Evolutionary conservation across 2,888 invertebrate genomes (phyloP), one percentile per base, ranked within the genome.

Genomic region (Platerodrilus igneus): DNA sequence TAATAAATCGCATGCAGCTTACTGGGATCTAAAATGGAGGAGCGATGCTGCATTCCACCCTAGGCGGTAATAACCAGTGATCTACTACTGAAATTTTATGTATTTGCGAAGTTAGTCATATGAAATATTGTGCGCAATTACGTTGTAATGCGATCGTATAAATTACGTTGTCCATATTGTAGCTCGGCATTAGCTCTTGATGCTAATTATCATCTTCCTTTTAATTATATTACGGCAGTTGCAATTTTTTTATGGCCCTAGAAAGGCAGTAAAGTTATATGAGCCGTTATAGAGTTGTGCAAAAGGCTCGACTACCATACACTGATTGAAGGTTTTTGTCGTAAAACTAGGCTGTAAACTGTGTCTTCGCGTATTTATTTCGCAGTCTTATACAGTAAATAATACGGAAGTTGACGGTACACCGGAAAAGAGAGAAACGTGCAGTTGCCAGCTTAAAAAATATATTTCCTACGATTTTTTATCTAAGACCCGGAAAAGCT

Each of bases 71-170:
- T 61, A 62, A 60, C 58, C 51, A 33, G 48, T 59, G 58, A 60
- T 62, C 57, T 58, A 60, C 55, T 53, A 55, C 59, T 55, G 48
- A 57, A 61, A 61, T 63, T 61, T 62, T 59, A 60, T 60, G 55
- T 51, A 53, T 55, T 52, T 53, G 52, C 51, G 45, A 50, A 48
- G 36, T 45, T 47, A 44, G 44, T 48, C 45, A 43, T 45, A 45
- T 51, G 51, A 51, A 43, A 45, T 51, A 51, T 39, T 42, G 43
- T 23, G 41, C 25, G 41, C 48, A 48, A 51, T 51, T 51, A 48
- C 48, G 30, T 20, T 37, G 45, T 48, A 42, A 48, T 51, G 37
- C 30, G 44, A 48, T 40, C 34, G 31, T 40, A 33, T 50, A 50
- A 50, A 47, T 42, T 42, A 42, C 25, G n/a, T n/a, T 10, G 29